Evolutionary conservation across 2,113 vertebrate genomes (phyloP), one percentile per base, ranked within the genome.

Genomic region (Enhydra lutris): DNA sequence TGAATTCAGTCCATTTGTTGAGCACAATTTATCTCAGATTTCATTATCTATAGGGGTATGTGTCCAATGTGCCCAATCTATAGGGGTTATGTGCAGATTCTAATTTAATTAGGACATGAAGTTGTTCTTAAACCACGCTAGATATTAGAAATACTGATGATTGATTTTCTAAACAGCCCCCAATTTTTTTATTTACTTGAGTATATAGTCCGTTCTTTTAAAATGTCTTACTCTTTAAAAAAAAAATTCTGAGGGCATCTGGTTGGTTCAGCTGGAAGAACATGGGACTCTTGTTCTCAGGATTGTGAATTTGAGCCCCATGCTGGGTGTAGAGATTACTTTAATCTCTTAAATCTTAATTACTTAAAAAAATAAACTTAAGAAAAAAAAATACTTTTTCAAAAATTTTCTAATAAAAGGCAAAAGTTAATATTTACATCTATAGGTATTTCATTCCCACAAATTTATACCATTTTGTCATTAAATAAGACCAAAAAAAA

Each of bases 1-100:
- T 92, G 65, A 96, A 97, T 95, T 97, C 81, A 61, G 36, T 96
- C 89, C 42, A 92, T 1, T 80, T 96, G 83, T 87, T 98, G 50
- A 89, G 18, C 82, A 23, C 15, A 93, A 71, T 91, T 91, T 69
- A 59, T 94, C 93, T 97, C 89, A 91, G 50, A 86, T 89, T 89
- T 95, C 47, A 69, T 89, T 92, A 93, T 74, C 61, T 79, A 55
- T 29, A 85, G 34, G 45, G 31, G 4, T 39, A 86, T 42, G 71
- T 42, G 50, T 47, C 67, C 63, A 67, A 8, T 73, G 71, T 55
- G 52, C 52, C 52, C 15, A 94, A 92, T 74, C 61, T 79, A 55
- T 24, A 85, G 34, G 45, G 29, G 31, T 4, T 39, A 86, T 36
- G 63, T 42, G 50, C 34, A 91, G 55, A 93, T 39, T 85, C 74